Evolutionary conservation across 2,113 vertebrate genomes (phyloP).

Genomic region (Pipa parva): DNA sequence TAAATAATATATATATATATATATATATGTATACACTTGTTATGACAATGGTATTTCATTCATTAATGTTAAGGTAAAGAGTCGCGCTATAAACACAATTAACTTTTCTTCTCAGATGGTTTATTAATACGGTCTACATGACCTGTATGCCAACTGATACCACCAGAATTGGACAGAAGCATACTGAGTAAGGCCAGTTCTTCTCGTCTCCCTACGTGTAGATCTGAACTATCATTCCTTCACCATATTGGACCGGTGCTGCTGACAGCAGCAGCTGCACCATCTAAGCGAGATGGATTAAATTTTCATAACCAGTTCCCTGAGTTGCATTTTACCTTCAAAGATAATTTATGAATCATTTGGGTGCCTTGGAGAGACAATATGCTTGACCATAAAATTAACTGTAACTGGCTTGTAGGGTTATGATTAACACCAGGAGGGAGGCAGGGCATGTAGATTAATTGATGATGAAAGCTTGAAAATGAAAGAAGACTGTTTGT

Average conservation of each 20-base stretch:
- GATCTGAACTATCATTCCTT: slow-evolving; percentile 84
- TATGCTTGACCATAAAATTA: slow-evolving; percentile 98
- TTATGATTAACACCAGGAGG: slow-evolving; percentile 96
- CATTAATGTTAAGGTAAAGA: too few species aligned
- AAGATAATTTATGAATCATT: slow-evolving; percentile 97
- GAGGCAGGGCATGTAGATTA: slow-evolving; percentile 72
- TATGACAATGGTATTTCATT: too few species aligned
- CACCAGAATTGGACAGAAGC: slow-evolving; percentile 70
- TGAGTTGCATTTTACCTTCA: slow-evolving; percentile 98
- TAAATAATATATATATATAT: too few species aligned
- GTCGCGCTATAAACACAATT: too few species aligned
- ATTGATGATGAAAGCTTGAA: slow-evolving; percentile 72
- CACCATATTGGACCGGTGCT: slow-evolving; percentile 64
- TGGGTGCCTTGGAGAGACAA: slow-evolving; percentile 95
- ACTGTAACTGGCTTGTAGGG: slow-evolving; percentile 91
- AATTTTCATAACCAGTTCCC: slow-evolving; percentile 99
- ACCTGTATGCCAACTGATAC: slow-evolving; percentile 64
- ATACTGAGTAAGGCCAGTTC: slow-evolving; percentile 83
- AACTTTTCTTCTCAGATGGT: slow-evolving; percentile 55
- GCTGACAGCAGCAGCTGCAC: slow-evolving; percentile 98
- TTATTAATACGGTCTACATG: slow-evolving; percentile 69
- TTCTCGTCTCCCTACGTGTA: slow-evolving; percentile 79
- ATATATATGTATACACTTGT: too few species aligned
- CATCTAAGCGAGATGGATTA: slow-evolving; percentile 97
- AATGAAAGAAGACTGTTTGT: slow-evolving; percentile 66